Evolutionary conservation across 2,888 invertebrate species (phyloP).

Genomic region (Melanotus villosus): DNA sequence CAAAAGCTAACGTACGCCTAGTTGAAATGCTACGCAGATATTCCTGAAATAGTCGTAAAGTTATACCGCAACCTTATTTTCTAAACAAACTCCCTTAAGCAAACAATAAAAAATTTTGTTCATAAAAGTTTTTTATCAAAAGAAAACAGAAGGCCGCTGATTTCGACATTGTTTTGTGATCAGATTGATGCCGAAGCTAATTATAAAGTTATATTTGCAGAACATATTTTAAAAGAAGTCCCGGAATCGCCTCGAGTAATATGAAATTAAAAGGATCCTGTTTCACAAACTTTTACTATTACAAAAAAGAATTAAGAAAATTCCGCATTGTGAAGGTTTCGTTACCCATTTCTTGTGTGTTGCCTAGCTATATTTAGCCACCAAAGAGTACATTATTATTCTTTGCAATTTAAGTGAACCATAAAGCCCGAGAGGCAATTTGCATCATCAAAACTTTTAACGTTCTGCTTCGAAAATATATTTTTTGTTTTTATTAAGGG

Average conservation of each 20-base stretch:
- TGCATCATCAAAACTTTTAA: conserved; percentile 18
- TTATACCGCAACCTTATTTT: neutral
- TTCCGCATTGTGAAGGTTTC: conserved; percentile 20
- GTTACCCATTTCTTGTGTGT: conserved; percentile 17
- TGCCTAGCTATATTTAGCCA: conserved; percentile 8
- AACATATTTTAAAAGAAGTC: conserved; percentile 27
- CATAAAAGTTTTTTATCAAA: conserved; percentile 1
- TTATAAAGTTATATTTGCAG: conserved; percentile 37
- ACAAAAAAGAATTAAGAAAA: conserved; percentile 30
- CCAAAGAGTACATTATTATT: conserved; percentile 5
- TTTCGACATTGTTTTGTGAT: conserved; percentile 1
- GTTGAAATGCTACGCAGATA: conserved; percentile 1
- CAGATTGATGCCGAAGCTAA: conserved; percentile 25
- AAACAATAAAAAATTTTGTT: neutral
- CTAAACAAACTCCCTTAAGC: too few relatives aligned
- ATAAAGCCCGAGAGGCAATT: conserved; percentile 22
- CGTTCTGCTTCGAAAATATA: conserved; percentile 2
- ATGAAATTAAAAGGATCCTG: conserved; percentile 33
- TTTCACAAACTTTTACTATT: conserved; percentile 37
- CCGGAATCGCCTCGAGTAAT: conserved; percentile 28
- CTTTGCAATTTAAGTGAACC: conserved; percentile 30
- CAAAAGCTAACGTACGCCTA: conserved; percentile 25
- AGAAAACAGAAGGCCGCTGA: neutral
- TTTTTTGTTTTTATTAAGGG: conserved; percentile 20
- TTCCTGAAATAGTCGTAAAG: conserved; percentile 1